Percentiles rank a stretch among this genome's conserved stretches.
phyloP scores from a whole-genome alignment of 1,140 invertebrate species.

The Philotrypesis tridentata region DNA sequence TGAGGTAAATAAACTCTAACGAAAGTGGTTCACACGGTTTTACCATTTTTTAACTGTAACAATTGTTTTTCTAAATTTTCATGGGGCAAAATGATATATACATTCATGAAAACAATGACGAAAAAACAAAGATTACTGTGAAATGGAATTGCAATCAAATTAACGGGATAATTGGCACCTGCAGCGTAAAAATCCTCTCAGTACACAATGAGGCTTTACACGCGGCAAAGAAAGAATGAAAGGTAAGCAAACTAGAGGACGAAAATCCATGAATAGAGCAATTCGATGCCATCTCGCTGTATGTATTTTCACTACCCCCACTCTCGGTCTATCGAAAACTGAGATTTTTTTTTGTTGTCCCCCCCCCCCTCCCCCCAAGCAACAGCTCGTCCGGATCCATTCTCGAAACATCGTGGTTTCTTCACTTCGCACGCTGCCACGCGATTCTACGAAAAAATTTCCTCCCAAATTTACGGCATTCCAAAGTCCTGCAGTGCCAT shows the following conservation, averaged over 20 bases:
- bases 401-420: slow-evolving; percentile 12
- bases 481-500: slow-evolving; percentile 52
- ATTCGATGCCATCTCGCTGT: background rate
- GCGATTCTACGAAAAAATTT: slow-evolving; percentile 44
- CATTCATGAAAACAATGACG: background rate
- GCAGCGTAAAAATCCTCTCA: background rate
- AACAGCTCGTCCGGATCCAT: slow-evolving; percentile 18
- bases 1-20: too few relatives aligned
- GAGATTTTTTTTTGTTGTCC: slow-evolving; percentile 36
- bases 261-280: slow-evolving; percentile 44
- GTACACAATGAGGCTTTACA: background rate
- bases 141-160: background rate
- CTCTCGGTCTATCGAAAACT: background rate
- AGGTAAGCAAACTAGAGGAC: background rate
- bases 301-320: slow-evolving; percentile 28
- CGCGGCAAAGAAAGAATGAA: background rate
- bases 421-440: background rate
- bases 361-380: slow-evolving; percentile 14
- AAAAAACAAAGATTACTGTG: background rate
- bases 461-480: slow-evolving; percentile 58
- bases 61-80: too few relatives aligned
- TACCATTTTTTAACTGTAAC: too few relatives aligned
- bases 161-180: slow-evolving; percentile 23
- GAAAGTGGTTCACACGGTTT: too few relatives aligned
- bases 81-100: too few relatives aligned